Base-by-base conservation (phyloP, 2,888 invertebrate species). In the Ephialtes manifestator region DNA sequence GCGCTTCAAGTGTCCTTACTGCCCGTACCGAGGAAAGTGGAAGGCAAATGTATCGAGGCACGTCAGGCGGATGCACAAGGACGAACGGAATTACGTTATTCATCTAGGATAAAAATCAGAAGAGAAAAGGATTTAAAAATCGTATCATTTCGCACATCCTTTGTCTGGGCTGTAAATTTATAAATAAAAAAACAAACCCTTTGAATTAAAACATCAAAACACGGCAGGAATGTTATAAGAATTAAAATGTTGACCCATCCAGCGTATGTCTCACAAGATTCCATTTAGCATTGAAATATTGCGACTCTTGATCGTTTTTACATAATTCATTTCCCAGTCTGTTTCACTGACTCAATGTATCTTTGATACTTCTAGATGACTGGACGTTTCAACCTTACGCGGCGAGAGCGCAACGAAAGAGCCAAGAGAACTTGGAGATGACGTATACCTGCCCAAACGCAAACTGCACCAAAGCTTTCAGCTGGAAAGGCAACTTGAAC, bases 1-100 rank as follows among this genome's bases (percentile, higher is more conserved):
- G n/a, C 87, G 88, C 15, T 90, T 88, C 85, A 88, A 90, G 55
- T 91, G 91, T 72, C 90, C 91, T 4, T 89, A 90, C 55, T 94
- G 93, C 80, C 79, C 84, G 8, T 91, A 92, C 43, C 87, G 90
- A 0, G 90, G 90, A 2, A 92, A 92, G 67, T 89, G 90, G 88
- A 90, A 90, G 74, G 89, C 88, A 4, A 90, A 92, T 71, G 84
- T 92, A 72, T 76, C 83, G 63, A 86, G 88, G 15, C 90, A 91
- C 70, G 86, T 91, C 13, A 78, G 78, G 24, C 81, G 85, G 5
- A 81, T 88, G 8, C 90, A 90, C 46, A 88, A 89, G 71, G 77
- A 86, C 31, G 72, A 81, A 63, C 83, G 77, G 35, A 81, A 89
- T 63, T 88, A 86, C 31, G 89, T 88, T 20, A 53, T 78, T 53